phyloP scores from a whole-genome alignment of 2,113 vertebrate species.

The Henicopernis longicauda region DNA sequence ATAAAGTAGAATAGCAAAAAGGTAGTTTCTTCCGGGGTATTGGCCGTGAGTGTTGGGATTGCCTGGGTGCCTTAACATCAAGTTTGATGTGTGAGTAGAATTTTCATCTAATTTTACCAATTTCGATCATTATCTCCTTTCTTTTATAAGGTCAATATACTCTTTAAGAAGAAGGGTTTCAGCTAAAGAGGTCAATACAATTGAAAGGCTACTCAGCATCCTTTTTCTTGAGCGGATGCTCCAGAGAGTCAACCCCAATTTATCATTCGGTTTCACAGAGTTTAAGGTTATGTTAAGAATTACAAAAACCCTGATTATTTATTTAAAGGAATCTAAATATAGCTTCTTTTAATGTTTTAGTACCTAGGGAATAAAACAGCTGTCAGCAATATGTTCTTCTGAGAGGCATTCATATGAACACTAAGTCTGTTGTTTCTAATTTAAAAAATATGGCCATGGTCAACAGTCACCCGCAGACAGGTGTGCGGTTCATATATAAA shows the following conservation, averaged over 20 bases:
- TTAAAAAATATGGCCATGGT: slow-evolving; percentile 11
- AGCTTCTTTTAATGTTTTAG: slow-evolving; percentile 20
- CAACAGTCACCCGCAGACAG: neutral
- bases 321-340: slow-evolving; percentile 49
- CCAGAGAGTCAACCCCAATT: neutral
- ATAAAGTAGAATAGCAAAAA: neutral
- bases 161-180: neutral
- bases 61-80: neutral
- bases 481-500: slow-evolving; percentile 40
- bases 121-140: neutral
- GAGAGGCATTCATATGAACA: neutral
- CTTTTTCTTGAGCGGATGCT: neutral
- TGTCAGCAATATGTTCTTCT: slow-evolving; percentile 50
- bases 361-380: slow-evolving; percentile 34
- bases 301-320: neutral
- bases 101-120: neutral
- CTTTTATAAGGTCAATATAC: neutral
- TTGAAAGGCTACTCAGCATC: neutral
- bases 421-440: neutral
- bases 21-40: neutral
- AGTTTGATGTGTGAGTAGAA: neutral
- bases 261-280: neutral
- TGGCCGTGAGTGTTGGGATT: neutral
- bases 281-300: slow-evolving; percentile 5
- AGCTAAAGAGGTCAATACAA: neutral